Conservation (phyloP, 1,140 invertebrate species). For the Kradibia gibbosae region DNA sequence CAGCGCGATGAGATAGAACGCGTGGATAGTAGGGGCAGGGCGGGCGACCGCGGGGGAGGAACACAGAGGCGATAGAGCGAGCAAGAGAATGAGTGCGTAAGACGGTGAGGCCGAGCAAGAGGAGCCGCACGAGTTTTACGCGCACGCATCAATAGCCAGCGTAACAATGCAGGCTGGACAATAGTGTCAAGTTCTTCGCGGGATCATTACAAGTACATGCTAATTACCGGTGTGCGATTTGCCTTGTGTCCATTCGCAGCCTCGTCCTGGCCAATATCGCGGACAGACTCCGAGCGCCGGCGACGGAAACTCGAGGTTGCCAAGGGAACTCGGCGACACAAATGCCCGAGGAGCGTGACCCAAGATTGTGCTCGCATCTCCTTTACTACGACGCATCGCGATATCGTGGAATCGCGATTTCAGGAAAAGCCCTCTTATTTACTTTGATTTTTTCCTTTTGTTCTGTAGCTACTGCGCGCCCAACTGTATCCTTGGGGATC, state of each 20-base stretch:
- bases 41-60: neutral
- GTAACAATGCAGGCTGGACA: neutral
- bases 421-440: constrained; percentile 19
- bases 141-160: neutral
- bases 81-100: neutral
- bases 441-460: neutral
- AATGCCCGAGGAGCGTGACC: constrained; percentile 67
- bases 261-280: constrained; percentile 19
- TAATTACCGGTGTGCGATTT: constrained; percentile 14
- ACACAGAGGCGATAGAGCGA: neutral
- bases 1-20: neutral
- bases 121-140: neutral
- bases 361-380: constrained; percentile 58
- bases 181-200: constrained; percentile 46
- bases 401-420: constrained; percentile 24
- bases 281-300: constrained; percentile 41
- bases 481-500: neutral
- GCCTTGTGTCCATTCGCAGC: constrained; percentile 46
- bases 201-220: constrained; percentile 31
- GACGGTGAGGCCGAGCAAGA: neutral
- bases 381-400: constrained; percentile 56
- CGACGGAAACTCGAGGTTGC: constrained; percentile 51
- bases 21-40: neutral
- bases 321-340: constrained; percentile 59
- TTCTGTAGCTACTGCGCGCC: neutral